A percentile compares a stretch with the other conserved stretches of the same genome.
phyloP scores from a whole-genome alignment of 2,797 vertebrate genomes.

The Manis javanica region DNA sequence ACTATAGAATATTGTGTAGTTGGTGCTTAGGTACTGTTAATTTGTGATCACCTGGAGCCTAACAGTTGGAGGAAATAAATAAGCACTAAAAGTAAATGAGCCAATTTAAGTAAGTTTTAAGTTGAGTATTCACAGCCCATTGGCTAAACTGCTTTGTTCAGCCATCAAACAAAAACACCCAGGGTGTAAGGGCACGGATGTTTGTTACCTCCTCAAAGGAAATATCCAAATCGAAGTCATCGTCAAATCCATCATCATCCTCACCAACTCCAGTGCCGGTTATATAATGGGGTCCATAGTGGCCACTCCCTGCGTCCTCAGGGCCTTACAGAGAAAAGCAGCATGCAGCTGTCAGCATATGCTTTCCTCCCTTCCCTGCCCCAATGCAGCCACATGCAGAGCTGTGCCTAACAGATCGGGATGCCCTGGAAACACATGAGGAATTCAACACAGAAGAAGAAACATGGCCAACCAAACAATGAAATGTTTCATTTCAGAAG shows the following conservation, averaged over 20 bases:
- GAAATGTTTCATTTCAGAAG: neutral
- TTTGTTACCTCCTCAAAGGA: conserved; percentile 94
- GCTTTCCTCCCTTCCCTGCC: neutral
- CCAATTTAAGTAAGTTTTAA: conserved; percentile 14
- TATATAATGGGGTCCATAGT: conserved; percentile 87
- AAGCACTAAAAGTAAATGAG: neutral
- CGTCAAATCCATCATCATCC: conserved; percentile 90
- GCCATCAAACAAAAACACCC: neutral
- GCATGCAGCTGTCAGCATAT: neutral
- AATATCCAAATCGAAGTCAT: conserved; percentile 94
- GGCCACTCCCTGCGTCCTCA: conserved; percentile 91
- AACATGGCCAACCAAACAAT: neutral
- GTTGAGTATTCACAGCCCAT: neutral
- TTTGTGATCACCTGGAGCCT: neutral
- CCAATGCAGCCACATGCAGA: rapidly evolving
- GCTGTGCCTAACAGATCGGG: neutral
- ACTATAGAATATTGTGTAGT: neutral
- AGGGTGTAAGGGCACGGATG: neutral
- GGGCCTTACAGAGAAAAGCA: conserved; percentile 86
- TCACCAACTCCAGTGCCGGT: conserved; percentile 87
- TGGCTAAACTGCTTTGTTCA: conserved; percentile 1
- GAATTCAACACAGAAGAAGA: neutral
- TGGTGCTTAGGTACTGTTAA: neutral
- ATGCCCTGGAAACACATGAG: neutral
- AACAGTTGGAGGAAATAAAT: neutral